phyloP scores from a whole-genome alignment of 1,140 invertebrate genomes.

The Harlomillsia oculata region DNA sequence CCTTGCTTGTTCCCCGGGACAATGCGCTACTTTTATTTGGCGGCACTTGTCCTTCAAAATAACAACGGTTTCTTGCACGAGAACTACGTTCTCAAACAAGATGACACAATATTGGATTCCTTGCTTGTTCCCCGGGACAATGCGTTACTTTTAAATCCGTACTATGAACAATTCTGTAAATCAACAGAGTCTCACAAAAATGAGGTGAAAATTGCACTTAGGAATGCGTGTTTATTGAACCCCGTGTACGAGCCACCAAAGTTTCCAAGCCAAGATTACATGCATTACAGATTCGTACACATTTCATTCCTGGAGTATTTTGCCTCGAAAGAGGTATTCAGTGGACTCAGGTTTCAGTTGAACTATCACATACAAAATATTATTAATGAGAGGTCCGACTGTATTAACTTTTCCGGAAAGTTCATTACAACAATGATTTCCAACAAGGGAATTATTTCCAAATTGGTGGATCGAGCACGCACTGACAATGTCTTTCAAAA shows the following conservation, averaged over 20 bases:
- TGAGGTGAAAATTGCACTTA: background rate
- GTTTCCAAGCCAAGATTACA: background rate
- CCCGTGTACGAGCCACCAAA: background rate
- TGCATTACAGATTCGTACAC: background rate
- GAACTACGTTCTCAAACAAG: background rate
- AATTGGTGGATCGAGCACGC: background rate
- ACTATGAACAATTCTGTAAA: too few species aligned
- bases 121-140: too few species aligned
- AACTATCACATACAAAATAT: conserved; percentile 4
- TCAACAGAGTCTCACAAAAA: background rate
- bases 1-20: background rate
- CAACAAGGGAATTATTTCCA: background rate
- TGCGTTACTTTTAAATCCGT: too few species aligned
- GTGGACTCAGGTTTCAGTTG: background rate
- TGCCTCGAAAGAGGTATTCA: background rate
- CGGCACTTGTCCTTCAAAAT: background rate
- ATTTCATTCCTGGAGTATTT: background rate
- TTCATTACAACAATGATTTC: too few species aligned
- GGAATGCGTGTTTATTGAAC: background rate
- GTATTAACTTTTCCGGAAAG: background rate
- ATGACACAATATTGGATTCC: background rate
- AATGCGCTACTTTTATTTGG: too few species aligned
- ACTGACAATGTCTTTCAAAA: background rate
- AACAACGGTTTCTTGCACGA: background rate
- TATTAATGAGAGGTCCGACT: background rate